Percentiles rank a stretch among this genome's conserved stretches.
Evolutionary conservation across 2,797 vertebrate species (phyloP).

Genomic region (Hirundo rustica): DNA sequence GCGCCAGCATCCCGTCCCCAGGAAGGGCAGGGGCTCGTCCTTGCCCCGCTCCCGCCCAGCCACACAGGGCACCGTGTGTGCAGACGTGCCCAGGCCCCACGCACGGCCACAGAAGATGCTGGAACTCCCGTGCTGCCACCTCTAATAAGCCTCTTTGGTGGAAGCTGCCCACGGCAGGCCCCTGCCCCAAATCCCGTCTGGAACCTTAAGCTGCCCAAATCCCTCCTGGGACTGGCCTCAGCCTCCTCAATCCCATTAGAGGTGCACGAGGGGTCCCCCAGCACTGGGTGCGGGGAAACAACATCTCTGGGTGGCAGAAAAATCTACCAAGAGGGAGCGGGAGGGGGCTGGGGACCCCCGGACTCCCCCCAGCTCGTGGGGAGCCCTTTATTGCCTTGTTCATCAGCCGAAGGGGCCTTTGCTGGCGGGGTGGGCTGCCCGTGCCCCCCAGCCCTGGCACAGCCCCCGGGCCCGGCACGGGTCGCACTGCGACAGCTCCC

Average conservation of each 20-base stretch:
- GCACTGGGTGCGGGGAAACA: not conserved
- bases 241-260: conserved; percentile 51
- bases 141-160: conserved; percentile 62
- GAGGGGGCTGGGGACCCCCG: not conserved
- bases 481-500: conserved; percentile 54
- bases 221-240: not conserved
- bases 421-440: not conserved
- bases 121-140: not conserved
- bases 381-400: not conserved
- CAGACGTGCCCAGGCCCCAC: not conserved
- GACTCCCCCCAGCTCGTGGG: not conserved
- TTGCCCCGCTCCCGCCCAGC: rapidly evolving
- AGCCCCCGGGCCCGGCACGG: not conserved
- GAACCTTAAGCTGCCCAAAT: conserved; percentile 66
- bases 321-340: rapidly evolving
- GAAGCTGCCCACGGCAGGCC: conserved; percentile 6
- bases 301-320: not conserved
- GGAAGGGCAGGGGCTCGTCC: not conserved
- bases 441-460: not conserved
- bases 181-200: conserved; percentile 60
- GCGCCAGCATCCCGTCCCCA: rapidly evolving
- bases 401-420: not conserved
- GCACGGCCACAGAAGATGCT: not conserved
- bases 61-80: rapidly evolving
- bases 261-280: not conserved